phyloP scores from a whole-genome alignment of 2,888 invertebrate genomes.

The Ochropacha duplaris region DNA sequence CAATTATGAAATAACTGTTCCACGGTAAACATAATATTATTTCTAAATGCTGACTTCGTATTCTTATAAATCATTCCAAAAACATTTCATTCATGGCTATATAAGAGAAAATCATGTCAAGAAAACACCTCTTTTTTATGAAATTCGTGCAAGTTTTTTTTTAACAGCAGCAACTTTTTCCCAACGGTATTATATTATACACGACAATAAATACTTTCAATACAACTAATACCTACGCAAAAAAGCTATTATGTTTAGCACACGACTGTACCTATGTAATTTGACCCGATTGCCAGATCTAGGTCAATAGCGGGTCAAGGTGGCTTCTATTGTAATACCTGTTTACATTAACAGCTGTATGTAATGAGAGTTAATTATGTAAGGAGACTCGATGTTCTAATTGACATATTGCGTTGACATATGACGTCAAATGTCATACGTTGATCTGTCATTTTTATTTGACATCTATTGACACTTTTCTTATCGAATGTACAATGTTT shows the following conservation, averaged over 20 bases:
- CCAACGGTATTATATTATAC: no score
- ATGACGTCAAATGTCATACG: background rate
- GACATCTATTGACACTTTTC: background rate
- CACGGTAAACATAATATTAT: no score
- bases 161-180: no score
- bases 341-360: constrained; percentile 5
- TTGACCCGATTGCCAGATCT: constrained; percentile 47
- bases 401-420: background rate
- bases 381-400: background rate
- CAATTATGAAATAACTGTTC: no score
- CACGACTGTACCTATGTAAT: constrained; percentile 29
- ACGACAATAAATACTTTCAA: no score
- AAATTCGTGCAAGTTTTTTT: no score
- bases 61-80: no score
- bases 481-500: background rate
- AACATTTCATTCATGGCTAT: no score
- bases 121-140: no score
- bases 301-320: constrained; percentile 60
- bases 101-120: no score
- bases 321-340: constrained; percentile 40
- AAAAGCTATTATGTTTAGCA: background rate
- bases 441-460: background rate
- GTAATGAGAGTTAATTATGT: background rate
- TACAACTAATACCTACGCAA: background rate
- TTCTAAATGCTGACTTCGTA: no score